Conservation (phyloP, 2,797 vertebrate species). For the Eutrigla gurnardus region DNA sequence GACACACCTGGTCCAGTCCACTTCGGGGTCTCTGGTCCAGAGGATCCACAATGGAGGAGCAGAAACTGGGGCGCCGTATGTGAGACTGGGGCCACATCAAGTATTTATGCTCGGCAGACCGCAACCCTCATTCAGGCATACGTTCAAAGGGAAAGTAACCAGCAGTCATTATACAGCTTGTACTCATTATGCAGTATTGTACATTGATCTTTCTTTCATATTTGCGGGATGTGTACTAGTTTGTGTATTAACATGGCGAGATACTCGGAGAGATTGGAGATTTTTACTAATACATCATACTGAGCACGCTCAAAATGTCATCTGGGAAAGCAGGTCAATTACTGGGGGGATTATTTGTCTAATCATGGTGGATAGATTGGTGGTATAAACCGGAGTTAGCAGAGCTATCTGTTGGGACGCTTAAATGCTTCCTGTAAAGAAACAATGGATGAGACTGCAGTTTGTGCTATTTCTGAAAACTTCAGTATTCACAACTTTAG, state of each 20-base stretch:
- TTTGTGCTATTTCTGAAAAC: background rate
- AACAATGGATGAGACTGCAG: background rate
- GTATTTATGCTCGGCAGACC: conserved; percentile 64
- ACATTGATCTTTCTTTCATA: conserved; percentile 53
- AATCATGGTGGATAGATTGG: conserved; percentile 31
- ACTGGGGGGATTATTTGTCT: conserved; percentile 48
- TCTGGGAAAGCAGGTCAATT: conserved; percentile 59
- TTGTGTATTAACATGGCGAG: conserved; percentile 47
- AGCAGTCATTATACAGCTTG: conserved; percentile 57
- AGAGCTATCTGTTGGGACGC: conserved; percentile 15
- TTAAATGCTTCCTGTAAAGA: background rate
- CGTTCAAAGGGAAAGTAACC: conserved; percentile 54
- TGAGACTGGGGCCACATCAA: conserved; percentile 65
- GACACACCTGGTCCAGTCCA: conserved; percentile 10
- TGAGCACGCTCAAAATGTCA: conserved; percentile 44
- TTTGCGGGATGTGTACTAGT: conserved; percentile 50
- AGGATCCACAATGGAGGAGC: conserved; percentile 26
- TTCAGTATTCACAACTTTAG: background rate
- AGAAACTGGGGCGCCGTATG: conserved; percentile 55
- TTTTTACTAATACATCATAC: conserved; percentile 36
- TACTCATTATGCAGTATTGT: conserved; percentile 64
- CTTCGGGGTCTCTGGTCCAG: conserved; percentile 15
- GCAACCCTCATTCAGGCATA: conserved; percentile 58
- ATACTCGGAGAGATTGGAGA: conserved; percentile 31
- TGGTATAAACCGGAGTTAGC: conserved; percentile 39